Evolutionary conservation across 2,797 vertebrate genomes (phyloP), one percentile per base, ranked within the genome.

Genomic region (Loris lydekkerianus): DNA sequence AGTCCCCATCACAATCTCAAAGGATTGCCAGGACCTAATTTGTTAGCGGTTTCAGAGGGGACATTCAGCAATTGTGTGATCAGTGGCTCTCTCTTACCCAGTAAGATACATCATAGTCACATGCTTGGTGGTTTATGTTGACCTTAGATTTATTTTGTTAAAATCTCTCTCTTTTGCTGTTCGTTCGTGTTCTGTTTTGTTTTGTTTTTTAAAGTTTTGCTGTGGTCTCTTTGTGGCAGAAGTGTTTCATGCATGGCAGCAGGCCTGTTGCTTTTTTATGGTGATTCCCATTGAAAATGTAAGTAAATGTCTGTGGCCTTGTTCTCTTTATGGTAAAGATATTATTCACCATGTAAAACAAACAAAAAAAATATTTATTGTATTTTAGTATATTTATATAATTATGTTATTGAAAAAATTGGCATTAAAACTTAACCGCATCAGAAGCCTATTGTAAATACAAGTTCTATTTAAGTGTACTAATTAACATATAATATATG

Each of bases 381-480:
- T 99, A 98, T 98, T 98, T 98, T 98, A 98, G 98, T 98, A 99
- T 99, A 99, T 99, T 99, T 99, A 99, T 99, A 99, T 99, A 98
- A 99, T 98, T 99, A 98, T 99, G 98, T 61, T 98, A 98, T 98
- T 96, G 98, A 97, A 98, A 98, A 98, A 99, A 98, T 98, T 98
- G 98, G 98, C 98, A 99, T 99, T 99, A 99, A 99, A 99, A 98
- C 96, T 98, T 98, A 98, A 98, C 98, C 98, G 96, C 98, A 99
- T 98, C 98, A 95, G 98, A 98, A 89, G 98, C 98, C 98, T 98
- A 98, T 98, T 99, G 98, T 99, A 99, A 99, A 99, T 99, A 99
- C 98, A 99, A 98, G 98, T 98, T 99, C 98, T 99, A 99, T 99
- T 99, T 99, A 99, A 99, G 98, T 99, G 98, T 99, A 99, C 98